Base-by-base conservation (phyloP, 2,888 invertebrate genomes). In the Phania funesta region DNA sequence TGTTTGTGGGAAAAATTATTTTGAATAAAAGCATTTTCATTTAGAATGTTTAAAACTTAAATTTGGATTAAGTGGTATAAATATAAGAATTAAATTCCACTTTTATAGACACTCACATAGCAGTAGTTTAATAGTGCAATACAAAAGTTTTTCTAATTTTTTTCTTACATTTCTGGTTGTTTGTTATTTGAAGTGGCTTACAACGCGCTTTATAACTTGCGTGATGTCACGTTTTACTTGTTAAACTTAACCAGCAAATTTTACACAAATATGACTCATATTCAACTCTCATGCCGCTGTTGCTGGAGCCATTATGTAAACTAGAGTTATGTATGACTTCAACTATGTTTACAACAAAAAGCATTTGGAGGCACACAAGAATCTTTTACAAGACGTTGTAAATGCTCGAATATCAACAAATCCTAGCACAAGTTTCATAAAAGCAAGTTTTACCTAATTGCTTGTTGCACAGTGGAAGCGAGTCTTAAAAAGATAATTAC, bases 191-290 rank as follows among this genome's bases (percentile, higher is more conserved):
- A 70, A 82, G 82, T 82, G 78, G 70, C 68, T 75, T 60, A 78
- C 70, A 82, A 82, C 65, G 78, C 82, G 74, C 70, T 74, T 74
- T 74, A 70, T 46, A 77, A 82, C 78, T 78, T 82, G 74, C 82
- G 82, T 82, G 74, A 78, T 78, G 82, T 82, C 82, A 82, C 82
- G 82, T 82, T 82, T 70, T 78, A 58, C 82, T 82, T 78, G 82
- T 82, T 82, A 82, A 82, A 78, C 74, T 70, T 52, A 70, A 68
- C 77, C 78, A 78, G 60, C 64, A 82, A 70, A 65, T 52, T 60
- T 50, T 65, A 82, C 68, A 64, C 54, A 76, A 70, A 77, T 41
- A 54, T 46, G 24, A 38, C 35, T 54, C 54, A 62, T 54, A 56
- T 50, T 67, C 58, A 52, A 5, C 50, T 18, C 50, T 52, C 11